These are phyloP conservation scores for Scolopax bukidnonensis DNA, from an alignment of 2,797 vertebrate genomes.

Conservation along the genomic window DNA sequence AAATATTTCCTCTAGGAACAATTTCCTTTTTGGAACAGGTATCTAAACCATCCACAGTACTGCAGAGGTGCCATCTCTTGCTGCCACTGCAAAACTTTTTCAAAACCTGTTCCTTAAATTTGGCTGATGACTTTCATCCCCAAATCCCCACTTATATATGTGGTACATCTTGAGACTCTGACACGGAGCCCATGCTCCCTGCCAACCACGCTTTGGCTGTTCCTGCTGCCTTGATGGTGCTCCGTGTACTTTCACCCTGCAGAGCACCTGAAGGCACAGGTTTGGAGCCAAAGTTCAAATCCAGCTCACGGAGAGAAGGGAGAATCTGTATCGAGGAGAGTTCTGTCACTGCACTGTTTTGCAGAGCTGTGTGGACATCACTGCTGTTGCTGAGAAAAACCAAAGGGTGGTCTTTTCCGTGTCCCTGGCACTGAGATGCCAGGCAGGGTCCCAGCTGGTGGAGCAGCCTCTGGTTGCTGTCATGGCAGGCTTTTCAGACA, in stretches of 20 bases:
- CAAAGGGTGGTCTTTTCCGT: background rate
- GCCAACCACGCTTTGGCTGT: background rate
- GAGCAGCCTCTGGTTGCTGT: background rate
- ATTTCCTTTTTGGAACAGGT: background rate
- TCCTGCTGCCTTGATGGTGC: background rate
- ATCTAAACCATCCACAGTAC: background rate
- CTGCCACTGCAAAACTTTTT: background rate
- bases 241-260: background rate
- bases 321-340: background rate
- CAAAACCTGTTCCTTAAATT: background rate
- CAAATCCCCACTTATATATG: background rate
- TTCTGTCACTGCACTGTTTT: background rate
- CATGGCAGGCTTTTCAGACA: background rate
- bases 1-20: constrained; percentile 16
- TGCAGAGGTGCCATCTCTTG: background rate
- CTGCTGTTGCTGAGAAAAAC: background rate
- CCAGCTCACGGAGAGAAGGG: background rate
- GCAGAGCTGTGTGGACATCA: background rate
- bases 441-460: background rate
- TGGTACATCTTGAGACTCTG: background rate
- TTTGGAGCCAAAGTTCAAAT: background rate
- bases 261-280: background rate
- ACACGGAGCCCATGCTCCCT: background rate
- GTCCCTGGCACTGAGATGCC: background rate
- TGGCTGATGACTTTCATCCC: background rate